These are phyloP conservation scores for Siderastrea siderea DNA, from an alignment of 92 coral and sea anemone species.

Conservation along the genomic window DNA sequence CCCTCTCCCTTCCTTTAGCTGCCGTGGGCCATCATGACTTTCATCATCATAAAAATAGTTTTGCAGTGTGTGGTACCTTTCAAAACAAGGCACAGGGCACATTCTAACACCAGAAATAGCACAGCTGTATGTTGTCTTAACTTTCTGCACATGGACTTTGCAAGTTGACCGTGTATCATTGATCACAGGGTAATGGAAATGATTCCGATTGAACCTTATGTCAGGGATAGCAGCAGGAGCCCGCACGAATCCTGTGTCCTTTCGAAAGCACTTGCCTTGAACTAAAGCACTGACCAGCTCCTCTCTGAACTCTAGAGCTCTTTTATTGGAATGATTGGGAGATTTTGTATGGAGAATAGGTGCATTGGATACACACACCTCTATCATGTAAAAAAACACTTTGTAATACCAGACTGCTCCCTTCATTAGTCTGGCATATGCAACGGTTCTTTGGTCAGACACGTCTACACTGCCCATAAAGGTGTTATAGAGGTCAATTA, in stretches of 20 bases:
- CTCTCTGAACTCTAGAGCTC: slow-evolving; percentile 10
- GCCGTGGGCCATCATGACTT: not conserved
- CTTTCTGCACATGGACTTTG: slow-evolving; percentile 50
- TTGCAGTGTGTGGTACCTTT: slow-evolving; percentile 43
- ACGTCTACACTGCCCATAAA: slow-evolving; percentile 21
- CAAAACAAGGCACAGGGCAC: slow-evolving; percentile 55
- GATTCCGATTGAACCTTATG: slow-evolving; percentile 28
- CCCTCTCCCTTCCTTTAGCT: slow-evolving; percentile 18
- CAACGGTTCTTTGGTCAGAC: slow-evolving; percentile 1
- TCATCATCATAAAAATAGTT: slow-evolving; percentile 33
- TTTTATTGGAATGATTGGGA: slow-evolving; percentile 4
- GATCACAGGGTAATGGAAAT: slow-evolving; percentile 40
- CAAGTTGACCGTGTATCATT: slow-evolving; percentile 38
- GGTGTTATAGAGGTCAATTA: not conserved
- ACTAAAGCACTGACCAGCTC: slow-evolving; percentile 5
- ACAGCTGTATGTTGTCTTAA: slow-evolving; percentile 46
- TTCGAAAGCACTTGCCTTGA: slow-evolving; percentile 25
- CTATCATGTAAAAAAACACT: slow-evolving; percentile 2
- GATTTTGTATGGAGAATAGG: slow-evolving; percentile 30
- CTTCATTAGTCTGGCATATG: slow-evolving; percentile 8
- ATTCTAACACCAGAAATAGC: slow-evolving; percentile 43
- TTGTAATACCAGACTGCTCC: slow-evolving; percentile 20
- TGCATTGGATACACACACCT: slow-evolving; percentile 41
- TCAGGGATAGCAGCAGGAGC: slow-evolving; percentile 12
- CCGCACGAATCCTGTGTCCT: slow-evolving; percentile 1